phyloP scores from a whole-genome alignment of 2,797 vertebrate species.

The Thaleichthys pacificus region DNA sequence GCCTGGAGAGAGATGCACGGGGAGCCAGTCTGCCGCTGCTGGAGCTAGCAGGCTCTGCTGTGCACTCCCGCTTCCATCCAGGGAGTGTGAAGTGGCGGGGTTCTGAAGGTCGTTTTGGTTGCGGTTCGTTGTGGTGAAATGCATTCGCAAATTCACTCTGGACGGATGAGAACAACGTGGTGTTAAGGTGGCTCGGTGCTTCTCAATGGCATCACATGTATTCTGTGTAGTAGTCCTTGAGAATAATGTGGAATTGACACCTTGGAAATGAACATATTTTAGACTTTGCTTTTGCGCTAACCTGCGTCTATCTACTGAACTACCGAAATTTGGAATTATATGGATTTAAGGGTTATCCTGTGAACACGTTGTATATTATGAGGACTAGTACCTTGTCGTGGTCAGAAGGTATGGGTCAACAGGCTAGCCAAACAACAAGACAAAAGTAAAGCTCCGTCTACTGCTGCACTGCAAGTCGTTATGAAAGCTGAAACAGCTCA shows the following conservation, averaged over 20 bases:
- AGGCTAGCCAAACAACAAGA: not conserved
- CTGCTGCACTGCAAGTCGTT: too few species aligned
- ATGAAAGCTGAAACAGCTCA: too few species aligned
- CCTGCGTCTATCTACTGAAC: too few species aligned
- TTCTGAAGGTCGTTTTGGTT: not conserved
- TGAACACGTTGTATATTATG: not conserved
- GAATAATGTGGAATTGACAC: too few species aligned
- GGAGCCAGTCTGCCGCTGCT: not conserved
- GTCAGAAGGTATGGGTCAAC: not conserved
- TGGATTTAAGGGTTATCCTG: not conserved
- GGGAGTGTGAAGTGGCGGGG: not conserved
- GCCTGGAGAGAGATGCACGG: conserved; percentile 16
- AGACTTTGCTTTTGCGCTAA: too few species aligned
- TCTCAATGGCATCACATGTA: too few species aligned
- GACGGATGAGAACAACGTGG: too few species aligned
- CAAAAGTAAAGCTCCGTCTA: not conserved
- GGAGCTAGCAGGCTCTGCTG: not conserved
- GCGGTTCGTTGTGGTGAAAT: not conserved
- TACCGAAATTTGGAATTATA: not conserved
- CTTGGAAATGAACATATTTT: too few species aligned
- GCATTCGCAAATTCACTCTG: not conserved
- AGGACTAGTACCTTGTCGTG: not conserved
- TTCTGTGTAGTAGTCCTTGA: too few species aligned
- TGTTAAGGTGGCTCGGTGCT: too few species aligned
- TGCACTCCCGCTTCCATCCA: not conserved